Percentiles rank a stretch among this genome's conserved stretches.
Evolutionary conservation across 2,113 vertebrate species (phyloP).

Genomic region (Diglossa brunneiventris): DNA sequence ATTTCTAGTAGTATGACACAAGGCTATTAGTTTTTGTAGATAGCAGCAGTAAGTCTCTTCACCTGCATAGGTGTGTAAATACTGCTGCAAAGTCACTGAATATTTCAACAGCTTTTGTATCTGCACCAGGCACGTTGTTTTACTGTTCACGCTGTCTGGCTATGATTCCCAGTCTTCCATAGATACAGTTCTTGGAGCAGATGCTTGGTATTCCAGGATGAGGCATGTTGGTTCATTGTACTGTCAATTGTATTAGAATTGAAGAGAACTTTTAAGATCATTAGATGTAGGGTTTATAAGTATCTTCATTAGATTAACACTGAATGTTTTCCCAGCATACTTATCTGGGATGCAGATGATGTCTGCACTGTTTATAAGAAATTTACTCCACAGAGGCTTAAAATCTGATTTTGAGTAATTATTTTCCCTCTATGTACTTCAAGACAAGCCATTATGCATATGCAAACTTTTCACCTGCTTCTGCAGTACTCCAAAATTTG

Average conservation of each 20-base stretch:
- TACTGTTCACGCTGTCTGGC: not conserved
- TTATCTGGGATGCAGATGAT: not conserved
- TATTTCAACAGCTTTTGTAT: not conserved
- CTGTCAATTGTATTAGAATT: not conserved
- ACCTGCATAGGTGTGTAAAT: not conserved
- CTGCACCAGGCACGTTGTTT: rapidly evolving
- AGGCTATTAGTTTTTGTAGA: not conserved
- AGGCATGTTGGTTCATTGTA: rapidly evolving
- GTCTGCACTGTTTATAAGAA: not conserved
- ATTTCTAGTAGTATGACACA: not conserved
- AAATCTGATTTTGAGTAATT: not conserved
- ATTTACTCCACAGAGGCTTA: not conserved
- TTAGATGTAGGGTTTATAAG: not conserved
- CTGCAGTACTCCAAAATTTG: not conserved
- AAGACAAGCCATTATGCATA: not conserved
- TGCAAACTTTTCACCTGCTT: not conserved
- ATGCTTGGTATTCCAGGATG: not conserved
- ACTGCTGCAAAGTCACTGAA: not conserved
- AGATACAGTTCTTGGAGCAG: not conserved
- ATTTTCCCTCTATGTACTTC: not conserved
- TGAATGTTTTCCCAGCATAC: not conserved
- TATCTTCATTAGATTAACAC: not conserved
- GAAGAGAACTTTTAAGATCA: not conserved
- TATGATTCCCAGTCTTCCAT: not conserved
- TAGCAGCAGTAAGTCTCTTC: not conserved